Evolutionary conservation across 2,797 vertebrate genomes (phyloP).

Genomic region (Scolopax rusticola): DNA sequence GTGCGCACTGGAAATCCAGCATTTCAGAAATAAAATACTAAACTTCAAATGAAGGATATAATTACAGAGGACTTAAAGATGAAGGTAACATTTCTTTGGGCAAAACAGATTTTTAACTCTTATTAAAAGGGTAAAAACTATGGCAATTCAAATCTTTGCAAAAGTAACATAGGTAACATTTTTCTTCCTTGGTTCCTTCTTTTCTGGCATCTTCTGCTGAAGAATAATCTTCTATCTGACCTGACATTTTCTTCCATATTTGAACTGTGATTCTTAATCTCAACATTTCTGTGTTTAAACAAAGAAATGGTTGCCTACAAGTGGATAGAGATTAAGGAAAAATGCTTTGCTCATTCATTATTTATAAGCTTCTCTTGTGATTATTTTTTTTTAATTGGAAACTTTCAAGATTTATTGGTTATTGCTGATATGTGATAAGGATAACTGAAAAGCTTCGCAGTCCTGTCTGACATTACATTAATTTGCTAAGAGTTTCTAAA

Average conservation of each 20-base stretch:
- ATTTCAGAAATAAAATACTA: not conserved
- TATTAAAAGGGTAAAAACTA: not conserved
- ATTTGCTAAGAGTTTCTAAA: conserved; percentile 9
- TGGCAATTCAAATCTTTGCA: not conserved
- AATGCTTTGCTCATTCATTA: conserved; percentile 49
- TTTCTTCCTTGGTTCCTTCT: conserved; percentile 14
- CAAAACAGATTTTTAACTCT: not conserved
- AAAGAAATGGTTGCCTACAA: conserved; percentile 38
- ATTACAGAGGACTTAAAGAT: not conserved
- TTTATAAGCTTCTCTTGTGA: conserved; percentile 30
- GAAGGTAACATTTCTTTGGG: not conserved
- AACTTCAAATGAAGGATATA: not conserved
- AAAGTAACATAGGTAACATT: not conserved
- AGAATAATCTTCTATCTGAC: conserved; percentile 26
- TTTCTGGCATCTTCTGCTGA: conserved; percentile 2
- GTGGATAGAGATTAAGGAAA: not conserved
- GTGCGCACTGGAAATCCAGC: not conserved
- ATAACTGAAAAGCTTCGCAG: not conserved
- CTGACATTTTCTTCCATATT: conserved; percentile 60
- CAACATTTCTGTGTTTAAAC: conserved; percentile 49
- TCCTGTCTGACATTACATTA: conserved; percentile 8
- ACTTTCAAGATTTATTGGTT: not conserved
- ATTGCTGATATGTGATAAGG: conserved; percentile 20
- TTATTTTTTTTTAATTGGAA: conserved; percentile 12
- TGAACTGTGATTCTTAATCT: conserved; percentile 41